phyloP scores from a whole-genome alignment of 2,113 vertebrate genomes.

The Amphiprion percula region DNA sequence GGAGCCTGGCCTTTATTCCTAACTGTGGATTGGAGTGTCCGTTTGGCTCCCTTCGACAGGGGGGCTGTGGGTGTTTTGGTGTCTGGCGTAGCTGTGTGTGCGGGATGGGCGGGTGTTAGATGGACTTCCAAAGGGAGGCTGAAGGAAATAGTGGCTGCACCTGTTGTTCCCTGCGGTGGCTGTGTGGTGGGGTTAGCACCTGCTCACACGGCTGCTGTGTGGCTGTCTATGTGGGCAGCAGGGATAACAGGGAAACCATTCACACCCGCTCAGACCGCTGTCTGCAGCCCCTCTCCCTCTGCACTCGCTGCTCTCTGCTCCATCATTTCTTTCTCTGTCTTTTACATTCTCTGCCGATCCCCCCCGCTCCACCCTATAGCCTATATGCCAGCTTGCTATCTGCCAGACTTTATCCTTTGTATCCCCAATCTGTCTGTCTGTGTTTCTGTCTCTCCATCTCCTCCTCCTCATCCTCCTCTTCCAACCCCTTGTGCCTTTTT shows the following conservation, averaged over 20 bases:
- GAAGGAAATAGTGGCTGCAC: conserved; percentile 77
- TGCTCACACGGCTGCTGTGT: conserved; percentile 83
- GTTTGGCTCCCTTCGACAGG: conserved; percentile 28
- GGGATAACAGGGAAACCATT: conserved; percentile 83
- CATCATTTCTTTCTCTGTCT: conserved; percentile 64
- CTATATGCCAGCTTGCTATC: conserved; percentile 48
- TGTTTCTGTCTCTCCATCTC: conserved; percentile 30
- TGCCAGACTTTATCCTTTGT: conserved; percentile 56
- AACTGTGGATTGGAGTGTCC: conserved; percentile 22
- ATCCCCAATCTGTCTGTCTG: conserved; percentile 48
- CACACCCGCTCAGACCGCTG: conserved; percentile 77
- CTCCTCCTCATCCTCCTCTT: neutral
- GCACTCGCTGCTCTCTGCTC: conserved; percentile 47
- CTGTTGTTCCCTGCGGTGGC: conserved; percentile 78
- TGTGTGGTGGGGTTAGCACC: conserved; percentile 80
- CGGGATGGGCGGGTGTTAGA: conserved; percentile 48
- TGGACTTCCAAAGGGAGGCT: conserved; percentile 58
- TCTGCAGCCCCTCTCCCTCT: conserved; percentile 73
- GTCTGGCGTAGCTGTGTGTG: conserved; percentile 45
- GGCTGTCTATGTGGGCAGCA: conserved; percentile 79
- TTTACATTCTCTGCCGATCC: conserved; percentile 43
- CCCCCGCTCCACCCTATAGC: neutral
- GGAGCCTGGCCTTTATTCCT: conserved; percentile 27
- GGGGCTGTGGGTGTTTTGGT: conserved; percentile 39
- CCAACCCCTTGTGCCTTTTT: neutral